Conservation (phyloP, 2,888 invertebrate genomes). For the Mimachlamys varia region DNA sequence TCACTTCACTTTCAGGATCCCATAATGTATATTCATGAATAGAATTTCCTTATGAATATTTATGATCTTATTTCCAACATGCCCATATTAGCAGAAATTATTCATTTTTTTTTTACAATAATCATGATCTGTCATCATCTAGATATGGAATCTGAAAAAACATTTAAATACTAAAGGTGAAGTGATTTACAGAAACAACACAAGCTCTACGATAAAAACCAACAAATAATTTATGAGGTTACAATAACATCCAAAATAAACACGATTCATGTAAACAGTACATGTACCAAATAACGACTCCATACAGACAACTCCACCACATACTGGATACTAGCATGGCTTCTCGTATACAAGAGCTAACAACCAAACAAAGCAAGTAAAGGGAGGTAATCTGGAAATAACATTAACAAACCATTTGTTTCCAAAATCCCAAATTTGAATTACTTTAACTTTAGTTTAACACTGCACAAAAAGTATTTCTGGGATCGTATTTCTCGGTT, state of each 20-base stretch:
- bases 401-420: neutral
- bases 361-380: constrained; percentile 20
- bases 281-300: constrained; percentile 23
- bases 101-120: neutral
- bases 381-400: constrained; percentile 26
- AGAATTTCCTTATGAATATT: neutral
- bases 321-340: neutral
- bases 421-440: neutral
- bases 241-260: constrained; percentile 26
- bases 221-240: constrained; percentile 31
- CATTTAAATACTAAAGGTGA: neutral
- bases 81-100: no score
- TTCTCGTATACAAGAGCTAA: neutral
- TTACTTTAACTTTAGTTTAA: neutral
- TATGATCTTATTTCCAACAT: no score
- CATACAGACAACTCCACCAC: constrained; percentile 10
- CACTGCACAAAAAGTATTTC: neutral
- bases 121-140: neutral
- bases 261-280: constrained; percentile 17
- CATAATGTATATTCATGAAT: neutral
- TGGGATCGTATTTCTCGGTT: neutral
- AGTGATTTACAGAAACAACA: neutral
- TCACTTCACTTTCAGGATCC: neutral
- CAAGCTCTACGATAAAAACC: constrained; percentile 7
- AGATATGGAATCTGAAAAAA: neutral